A percentile compares a stretch with the other conserved stretches of the same genome.
These are phyloP conservation scores for Macroramphosus scolopax DNA, from an alignment of 2,797 vertebrate genomes.

Conservation along the genomic window DNA sequence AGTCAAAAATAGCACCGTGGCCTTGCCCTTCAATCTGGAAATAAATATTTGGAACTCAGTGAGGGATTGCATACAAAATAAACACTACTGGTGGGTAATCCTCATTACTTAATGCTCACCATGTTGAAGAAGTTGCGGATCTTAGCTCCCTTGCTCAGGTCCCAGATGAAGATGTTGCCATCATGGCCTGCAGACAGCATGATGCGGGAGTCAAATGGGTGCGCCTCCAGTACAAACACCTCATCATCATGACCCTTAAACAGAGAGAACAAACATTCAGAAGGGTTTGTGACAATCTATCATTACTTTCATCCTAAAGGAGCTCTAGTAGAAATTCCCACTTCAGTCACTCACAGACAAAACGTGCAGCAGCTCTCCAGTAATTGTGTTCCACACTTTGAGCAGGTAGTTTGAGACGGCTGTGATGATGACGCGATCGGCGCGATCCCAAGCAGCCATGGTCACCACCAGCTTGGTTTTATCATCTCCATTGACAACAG, in stretches of 20 bases:
- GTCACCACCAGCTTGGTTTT: conserved; percentile 96
- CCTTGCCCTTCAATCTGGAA: conserved; percentile 97
- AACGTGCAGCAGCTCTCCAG: conserved; percentile 91
- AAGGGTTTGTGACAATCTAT: background rate
- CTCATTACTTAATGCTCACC: conserved; percentile 72
- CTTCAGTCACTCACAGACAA: conserved; percentile 83
- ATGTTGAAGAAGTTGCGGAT: conserved; percentile 99
- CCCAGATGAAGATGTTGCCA: conserved; percentile 97
- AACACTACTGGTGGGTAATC: background rate
- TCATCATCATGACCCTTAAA: conserved; percentile 95
- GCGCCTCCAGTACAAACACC: conserved; percentile 95
- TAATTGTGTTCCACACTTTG: conserved; percentile 92
- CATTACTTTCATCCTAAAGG: background rate
- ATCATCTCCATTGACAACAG: conserved; percentile 82
- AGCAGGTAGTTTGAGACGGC: conserved; percentile 96
- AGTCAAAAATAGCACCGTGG: conserved; percentile 96
- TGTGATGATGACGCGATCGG: conserved; percentile 89
- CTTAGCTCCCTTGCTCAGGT: conserved; percentile 90
- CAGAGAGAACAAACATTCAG: background rate
- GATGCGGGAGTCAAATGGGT: conserved; percentile 94
- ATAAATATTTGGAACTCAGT: conserved; percentile 5
- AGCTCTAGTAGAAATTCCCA: background rate
- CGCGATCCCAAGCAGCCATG: conserved; percentile 98
- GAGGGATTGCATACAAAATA: background rate
- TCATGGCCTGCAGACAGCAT: conserved; percentile 96